Conservation (phyloP, 2,113 vertebrate genomes). For the Eulemur rufifrons region DNA sequence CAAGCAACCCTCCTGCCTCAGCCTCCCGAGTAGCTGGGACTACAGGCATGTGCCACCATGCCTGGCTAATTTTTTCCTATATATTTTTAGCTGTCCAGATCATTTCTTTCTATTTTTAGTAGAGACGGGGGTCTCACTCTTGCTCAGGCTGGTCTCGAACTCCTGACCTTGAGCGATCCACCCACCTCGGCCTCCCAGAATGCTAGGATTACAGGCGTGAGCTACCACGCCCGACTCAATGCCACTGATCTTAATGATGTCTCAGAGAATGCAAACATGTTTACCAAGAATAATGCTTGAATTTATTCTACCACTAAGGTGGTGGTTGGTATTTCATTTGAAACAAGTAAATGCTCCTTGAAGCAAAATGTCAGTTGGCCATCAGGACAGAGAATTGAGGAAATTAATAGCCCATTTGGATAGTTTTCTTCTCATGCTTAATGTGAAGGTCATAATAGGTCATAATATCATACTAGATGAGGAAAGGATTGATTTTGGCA, state of each 20-base stretch:
- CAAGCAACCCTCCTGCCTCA: too few species aligned
- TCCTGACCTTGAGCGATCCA: too few species aligned
- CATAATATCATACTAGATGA: not conserved
- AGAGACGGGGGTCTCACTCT: too few species aligned
- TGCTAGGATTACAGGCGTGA: too few species aligned
- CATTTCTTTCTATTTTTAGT: too few species aligned
- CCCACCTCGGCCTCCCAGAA: too few species aligned
- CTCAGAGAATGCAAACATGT: not conserved
- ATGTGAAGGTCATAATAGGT: not conserved
- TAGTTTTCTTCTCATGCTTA: not conserved
- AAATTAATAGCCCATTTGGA: not conserved
- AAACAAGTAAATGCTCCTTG: not conserved
- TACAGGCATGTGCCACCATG: too few species aligned
- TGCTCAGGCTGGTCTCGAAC: too few species aligned
- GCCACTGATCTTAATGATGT: not conserved
- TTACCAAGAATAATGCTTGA: not conserved
- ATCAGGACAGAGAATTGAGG: not conserved
- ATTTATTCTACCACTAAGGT: constrained; percentile 9
- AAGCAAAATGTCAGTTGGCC: constrained; percentile 31
- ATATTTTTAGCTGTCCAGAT: too few species aligned
- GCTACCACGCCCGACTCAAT: not conserved
- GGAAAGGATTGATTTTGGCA: not conserved
- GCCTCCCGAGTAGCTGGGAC: too few species aligned
- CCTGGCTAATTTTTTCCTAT: too few species aligned
- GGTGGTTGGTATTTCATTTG: not conserved